These are phyloP conservation scores for Trypoxylus dichotomus DNA, from an alignment of 1,140 invertebrate genomes.

Conservation along the genomic window DNA sequence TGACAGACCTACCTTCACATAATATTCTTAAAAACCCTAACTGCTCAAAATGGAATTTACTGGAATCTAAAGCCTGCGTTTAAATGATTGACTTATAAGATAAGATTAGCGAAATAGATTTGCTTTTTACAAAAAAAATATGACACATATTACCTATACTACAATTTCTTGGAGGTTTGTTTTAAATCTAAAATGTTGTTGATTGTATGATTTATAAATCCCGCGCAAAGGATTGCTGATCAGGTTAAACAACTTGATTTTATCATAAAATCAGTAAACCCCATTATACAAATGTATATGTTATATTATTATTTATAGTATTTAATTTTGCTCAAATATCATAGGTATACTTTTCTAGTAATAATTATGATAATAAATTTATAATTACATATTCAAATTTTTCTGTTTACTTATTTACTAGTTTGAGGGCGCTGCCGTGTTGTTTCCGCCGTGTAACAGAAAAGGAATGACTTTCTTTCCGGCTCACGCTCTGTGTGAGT, in stretches of 20 bases:
- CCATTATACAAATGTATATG: no score
- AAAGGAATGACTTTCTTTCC: constrained; percentile 53
- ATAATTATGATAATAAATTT: not conserved
- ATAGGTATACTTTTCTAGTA: no score
- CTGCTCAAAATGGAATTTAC: not conserved
- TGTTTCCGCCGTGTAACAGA: constrained; percentile 27
- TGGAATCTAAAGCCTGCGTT: not conserved
- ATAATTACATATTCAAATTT: not conserved
- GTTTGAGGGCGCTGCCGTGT: not conserved
- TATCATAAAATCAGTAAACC: no score
- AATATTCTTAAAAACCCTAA: constrained; percentile 31
- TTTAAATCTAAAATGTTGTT: no score
- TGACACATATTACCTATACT: no score
- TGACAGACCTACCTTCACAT: constrained; percentile 35
- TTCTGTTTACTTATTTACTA: not conserved
- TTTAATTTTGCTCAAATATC: no score
- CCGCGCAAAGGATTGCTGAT: no score
- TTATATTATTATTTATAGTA: no score
- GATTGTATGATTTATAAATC: no score
- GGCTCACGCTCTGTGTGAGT: constrained; percentile 48
- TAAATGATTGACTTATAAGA: not conserved
- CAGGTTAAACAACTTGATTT: no score
- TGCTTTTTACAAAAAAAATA: not conserved
- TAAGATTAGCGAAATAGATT: not conserved
- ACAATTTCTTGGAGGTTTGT: no score